Percentiles rank a stretch among this genome's conserved stretches.
Conservation (phyloP, 2,888 invertebrate genomes). For the Camptogramma bilineatum region DNA sequence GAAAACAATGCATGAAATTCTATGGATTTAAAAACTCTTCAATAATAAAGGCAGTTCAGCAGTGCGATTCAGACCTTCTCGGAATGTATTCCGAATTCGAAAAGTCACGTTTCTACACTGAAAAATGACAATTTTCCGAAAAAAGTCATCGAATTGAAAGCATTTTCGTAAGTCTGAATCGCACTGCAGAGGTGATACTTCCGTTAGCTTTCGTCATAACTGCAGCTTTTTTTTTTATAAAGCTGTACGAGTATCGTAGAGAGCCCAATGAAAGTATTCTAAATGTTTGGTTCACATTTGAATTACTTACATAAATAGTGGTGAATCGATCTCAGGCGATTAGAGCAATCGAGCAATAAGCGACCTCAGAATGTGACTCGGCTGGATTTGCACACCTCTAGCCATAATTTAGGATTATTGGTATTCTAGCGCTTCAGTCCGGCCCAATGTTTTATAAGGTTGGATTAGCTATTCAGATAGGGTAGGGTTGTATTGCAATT, state of each 20-base stretch:
- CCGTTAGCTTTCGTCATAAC: too few relatives aligned
- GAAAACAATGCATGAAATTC: background rate
- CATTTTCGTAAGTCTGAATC: too few relatives aligned
- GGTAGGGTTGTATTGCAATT: constrained; percentile 18
- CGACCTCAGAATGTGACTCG: constrained; percentile 49
- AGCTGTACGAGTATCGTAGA: too few relatives aligned
- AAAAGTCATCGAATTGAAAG: too few relatives aligned
- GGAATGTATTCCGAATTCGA: too few relatives aligned
- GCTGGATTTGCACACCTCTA: constrained; percentile 48
- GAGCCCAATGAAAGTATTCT: too few relatives aligned
- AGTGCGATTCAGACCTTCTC: too few relatives aligned
- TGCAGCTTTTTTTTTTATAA: too few relatives aligned
- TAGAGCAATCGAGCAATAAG: constrained; percentile 63
- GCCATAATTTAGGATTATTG: constrained; percentile 36
- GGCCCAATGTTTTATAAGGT: constrained; percentile 34
- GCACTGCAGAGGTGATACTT: too few relatives aligned
- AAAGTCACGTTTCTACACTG: too few relatives aligned
- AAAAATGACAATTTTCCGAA: too few relatives aligned
- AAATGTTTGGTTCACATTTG: constrained; percentile 42
- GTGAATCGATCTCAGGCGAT: constrained; percentile 57
- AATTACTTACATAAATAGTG: constrained; percentile 49
- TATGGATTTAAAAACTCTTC: too few relatives aligned
- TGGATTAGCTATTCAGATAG: constrained; percentile 24
- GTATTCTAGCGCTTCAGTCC: constrained; percentile 31
- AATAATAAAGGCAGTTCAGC: background rate